A percentile compares a stretch with the other conserved stretches of the same genome.
Conservation (phyloP, 2,888 invertebrate species). For the Plagodis pulveraria region DNA sequence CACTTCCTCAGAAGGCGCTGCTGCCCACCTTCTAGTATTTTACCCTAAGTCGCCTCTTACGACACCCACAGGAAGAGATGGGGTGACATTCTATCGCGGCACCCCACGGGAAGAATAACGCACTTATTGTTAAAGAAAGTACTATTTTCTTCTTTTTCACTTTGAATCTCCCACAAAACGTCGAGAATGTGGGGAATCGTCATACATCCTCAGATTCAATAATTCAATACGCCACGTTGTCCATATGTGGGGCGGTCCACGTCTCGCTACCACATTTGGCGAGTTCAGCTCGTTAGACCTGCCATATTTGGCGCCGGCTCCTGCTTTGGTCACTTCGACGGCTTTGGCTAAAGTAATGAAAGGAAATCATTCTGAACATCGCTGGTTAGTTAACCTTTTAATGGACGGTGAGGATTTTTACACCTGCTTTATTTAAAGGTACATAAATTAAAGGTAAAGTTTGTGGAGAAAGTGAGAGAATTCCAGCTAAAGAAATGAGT, state of each 20-base stretch:
- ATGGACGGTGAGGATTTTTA: slow-evolving; percentile 1
- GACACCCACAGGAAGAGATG: no score
- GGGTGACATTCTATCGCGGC: no score
- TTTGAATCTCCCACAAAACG: no score
- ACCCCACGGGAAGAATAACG: no score
- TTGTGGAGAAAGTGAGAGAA: no score
- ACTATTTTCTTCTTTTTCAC: no score
- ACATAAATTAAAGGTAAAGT: no score
- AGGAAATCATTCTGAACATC: slow-evolving; percentile 29
- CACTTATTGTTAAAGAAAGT: no score
- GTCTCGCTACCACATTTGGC: slow-evolving; percentile 33
- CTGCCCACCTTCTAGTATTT: no score
- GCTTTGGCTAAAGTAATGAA: slow-evolving; percentile 38
- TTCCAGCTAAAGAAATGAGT: no score
- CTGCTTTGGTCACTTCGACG: slow-evolving; percentile 15
- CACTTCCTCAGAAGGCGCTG: no score
- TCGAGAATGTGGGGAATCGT: neutral
- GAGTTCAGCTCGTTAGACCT: slow-evolving; percentile 37
- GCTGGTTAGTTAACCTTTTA: slow-evolving; percentile 18
- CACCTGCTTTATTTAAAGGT: neutral
- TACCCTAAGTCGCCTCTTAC: no score
- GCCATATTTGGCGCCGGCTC: slow-evolving; percentile 45
- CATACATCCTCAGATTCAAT: slow-evolving; percentile 15
- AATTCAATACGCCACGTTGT: slow-evolving; percentile 24
- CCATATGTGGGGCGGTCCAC: slow-evolving; percentile 31